Evolutionary conservation across 2,797 vertebrate genomes (phyloP).

Genomic region (Alauda arvensis): DNA sequence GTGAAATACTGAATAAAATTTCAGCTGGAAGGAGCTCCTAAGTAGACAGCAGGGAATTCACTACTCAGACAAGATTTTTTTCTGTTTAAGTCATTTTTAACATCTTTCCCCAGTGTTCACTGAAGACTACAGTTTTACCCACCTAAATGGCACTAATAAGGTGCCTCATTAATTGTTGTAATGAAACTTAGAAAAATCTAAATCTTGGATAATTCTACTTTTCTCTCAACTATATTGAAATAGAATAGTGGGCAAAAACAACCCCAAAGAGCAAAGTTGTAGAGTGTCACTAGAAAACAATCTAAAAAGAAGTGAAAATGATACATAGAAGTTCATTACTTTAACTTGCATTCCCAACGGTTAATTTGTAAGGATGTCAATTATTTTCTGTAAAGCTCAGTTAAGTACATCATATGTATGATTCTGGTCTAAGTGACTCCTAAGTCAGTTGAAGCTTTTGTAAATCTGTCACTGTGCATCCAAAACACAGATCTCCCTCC

Average conservation of each 20-base stretch:
- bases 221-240: not conserved
- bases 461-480: not conserved
- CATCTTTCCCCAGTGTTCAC: not conserved
- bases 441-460: not conserved
- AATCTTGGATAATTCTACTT: not conserved
- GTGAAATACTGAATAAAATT: not conserved
- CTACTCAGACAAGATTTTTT: not conserved
- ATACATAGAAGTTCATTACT: not conserved
- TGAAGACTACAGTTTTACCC: not conserved
- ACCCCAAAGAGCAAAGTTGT: fast-evolving
- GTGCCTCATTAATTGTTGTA: not conserved
- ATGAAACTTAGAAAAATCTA: not conserved
- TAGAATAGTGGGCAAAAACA: not conserved
- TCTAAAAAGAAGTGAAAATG: not conserved
- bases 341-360: not conserved
- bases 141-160: not conserved
- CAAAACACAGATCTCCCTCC: not conserved
- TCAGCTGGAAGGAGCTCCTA: not conserved
- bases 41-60: not conserved
- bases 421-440: not conserved
- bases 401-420: not conserved
- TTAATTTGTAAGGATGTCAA: not conserved
- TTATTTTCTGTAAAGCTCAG: not conserved
- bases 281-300: not conserved
- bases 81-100: not conserved